A percentile compares a stretch with the other conserved stretches of the same genome.
These are phyloP conservation scores for Volucella inflata DNA, from an alignment of 2,888 invertebrate genomes.

Conservation along the genomic window DNA sequence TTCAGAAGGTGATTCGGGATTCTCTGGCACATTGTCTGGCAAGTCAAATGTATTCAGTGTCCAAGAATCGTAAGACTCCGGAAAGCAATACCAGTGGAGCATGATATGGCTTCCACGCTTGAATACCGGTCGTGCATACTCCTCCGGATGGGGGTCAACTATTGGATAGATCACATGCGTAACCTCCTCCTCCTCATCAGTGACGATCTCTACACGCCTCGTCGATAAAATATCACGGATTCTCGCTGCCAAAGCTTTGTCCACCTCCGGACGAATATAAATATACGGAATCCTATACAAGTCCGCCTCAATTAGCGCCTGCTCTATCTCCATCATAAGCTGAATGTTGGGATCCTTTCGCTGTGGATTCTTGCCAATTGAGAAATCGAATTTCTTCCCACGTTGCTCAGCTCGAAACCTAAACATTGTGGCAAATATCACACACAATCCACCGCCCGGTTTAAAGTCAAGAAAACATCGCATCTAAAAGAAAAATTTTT, in stretches of 20 bases:
- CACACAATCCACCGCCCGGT: constrained; percentile 95
- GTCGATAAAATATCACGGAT: constrained; percentile 94
- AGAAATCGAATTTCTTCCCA: constrained; percentile 97
- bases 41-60: constrained; percentile 84
- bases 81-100: constrained; percentile 98
- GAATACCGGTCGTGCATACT: constrained; percentile 94
- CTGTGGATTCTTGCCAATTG: constrained; percentile 90
- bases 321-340: constrained; percentile 95
- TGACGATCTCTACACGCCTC: constrained; percentile 90
- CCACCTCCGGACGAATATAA: constrained; percentile 93
- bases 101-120: constrained; percentile 92
- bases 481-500: constrained; percentile 86
- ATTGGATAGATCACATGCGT: constrained; percentile 95
- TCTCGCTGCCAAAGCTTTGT: constrained; percentile 90
- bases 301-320: constrained; percentile 92
- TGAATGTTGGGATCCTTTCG: constrained; percentile 96
- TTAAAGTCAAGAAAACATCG: constrained; percentile 98
- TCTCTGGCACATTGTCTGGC: constrained; percentile 87
- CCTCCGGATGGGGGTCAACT: constrained; percentile 93
- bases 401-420: constrained; percentile 98
- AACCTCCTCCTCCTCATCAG: constrained; percentile 92
- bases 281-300: constrained; percentile 91
- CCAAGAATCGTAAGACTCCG: constrained; percentile 97
- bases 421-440: constrained; percentile 96
- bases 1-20: constrained; percentile 86